These are phyloP conservation scores for Lepetodrilus schrolli DNA, from an alignment of 2,888 invertebrate species.

Conservation along the genomic window DNA sequence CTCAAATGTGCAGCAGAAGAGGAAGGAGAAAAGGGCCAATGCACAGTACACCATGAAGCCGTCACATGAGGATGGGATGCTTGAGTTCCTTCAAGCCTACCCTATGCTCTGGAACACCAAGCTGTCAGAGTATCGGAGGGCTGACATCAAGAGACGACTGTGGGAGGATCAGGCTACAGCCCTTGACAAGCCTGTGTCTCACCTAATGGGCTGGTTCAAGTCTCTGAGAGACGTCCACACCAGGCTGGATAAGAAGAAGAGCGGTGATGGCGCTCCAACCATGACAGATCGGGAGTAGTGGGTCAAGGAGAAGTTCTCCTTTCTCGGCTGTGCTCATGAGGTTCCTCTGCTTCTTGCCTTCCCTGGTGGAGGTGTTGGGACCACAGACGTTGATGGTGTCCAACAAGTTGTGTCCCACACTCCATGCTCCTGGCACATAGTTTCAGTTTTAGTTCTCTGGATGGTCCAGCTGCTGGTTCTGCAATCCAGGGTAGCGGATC, in stretches of 20 bases:
- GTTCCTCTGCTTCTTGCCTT: slow-evolving; percentile 40
- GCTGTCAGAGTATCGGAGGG: not conserved
- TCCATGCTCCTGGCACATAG: slow-evolving; percentile 43
- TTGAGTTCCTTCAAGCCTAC: not conserved
- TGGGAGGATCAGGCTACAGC: not conserved
- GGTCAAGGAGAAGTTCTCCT: not conserved
- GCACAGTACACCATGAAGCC: not conserved
- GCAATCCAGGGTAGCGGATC: slow-evolving; percentile 38
- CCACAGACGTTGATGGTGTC: slow-evolving; percentile 39
- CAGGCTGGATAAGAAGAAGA: not conserved
- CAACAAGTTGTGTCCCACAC: slow-evolving; percentile 39
- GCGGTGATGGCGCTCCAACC: not conserved
- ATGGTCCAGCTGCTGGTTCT: slow-evolving; percentile 41
- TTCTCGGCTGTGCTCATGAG: slow-evolving; percentile 26
- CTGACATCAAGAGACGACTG: not conserved
- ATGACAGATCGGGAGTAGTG: not conserved
- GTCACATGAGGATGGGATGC: not conserved
- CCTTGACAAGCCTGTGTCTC: not conserved
- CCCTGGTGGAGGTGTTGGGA: slow-evolving; percentile 39
- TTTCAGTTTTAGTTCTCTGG: slow-evolving; percentile 38
- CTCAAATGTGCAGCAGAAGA: no score
- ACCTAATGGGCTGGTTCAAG: not conserved
- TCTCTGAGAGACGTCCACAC: not conserved
- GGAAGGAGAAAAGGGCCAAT: no score
- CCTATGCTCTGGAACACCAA: not conserved